Conservation (phyloP, 2,113 vertebrate species). For the Gobio gobio region DNA sequence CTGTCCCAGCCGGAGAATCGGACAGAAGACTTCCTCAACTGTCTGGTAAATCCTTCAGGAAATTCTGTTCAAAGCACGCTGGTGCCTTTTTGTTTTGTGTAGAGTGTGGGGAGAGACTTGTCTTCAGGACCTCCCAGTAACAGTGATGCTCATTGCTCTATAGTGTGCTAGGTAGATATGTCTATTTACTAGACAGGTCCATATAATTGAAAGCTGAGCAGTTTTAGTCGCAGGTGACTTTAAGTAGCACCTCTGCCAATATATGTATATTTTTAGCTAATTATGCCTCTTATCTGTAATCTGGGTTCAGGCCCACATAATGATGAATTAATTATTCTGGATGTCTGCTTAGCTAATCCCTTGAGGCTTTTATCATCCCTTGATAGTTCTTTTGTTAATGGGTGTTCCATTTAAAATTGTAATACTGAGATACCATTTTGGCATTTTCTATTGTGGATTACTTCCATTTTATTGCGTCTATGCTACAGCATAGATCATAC, state of each 20-base stretch:
- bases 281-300: constrained; percentile 38
- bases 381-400: constrained; percentile 32
- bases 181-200: constrained; percentile 43
- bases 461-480: constrained; percentile 6
- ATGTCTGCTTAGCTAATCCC: constrained; percentile 26
- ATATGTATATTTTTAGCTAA: not conserved
- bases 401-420: constrained; percentile 28
- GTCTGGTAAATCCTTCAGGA: constrained; percentile 64
- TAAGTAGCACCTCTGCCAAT: constrained; percentile 43
- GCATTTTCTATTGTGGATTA: constrained; percentile 35
- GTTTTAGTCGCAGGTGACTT: constrained; percentile 46
- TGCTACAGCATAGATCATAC: constrained; percentile 41
- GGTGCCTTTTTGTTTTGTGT: constrained; percentile 65
- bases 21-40: constrained; percentile 65
- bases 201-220: constrained; percentile 44
- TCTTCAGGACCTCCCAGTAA: constrained; percentile 55
- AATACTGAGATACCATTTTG: constrained; percentile 32
- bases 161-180: constrained; percentile 52
- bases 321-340: constrained; percentile 16
- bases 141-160: constrained; percentile 24
- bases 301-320: constrained; percentile 22
- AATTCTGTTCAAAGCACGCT: constrained; percentile 65
- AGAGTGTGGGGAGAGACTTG: constrained; percentile 60
- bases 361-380: constrained; percentile 2
- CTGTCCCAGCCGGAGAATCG: constrained; percentile 65